Evolutionary conservation across 2,888 invertebrate genomes (phyloP).

Genomic region (Nysson spinosus): DNA sequence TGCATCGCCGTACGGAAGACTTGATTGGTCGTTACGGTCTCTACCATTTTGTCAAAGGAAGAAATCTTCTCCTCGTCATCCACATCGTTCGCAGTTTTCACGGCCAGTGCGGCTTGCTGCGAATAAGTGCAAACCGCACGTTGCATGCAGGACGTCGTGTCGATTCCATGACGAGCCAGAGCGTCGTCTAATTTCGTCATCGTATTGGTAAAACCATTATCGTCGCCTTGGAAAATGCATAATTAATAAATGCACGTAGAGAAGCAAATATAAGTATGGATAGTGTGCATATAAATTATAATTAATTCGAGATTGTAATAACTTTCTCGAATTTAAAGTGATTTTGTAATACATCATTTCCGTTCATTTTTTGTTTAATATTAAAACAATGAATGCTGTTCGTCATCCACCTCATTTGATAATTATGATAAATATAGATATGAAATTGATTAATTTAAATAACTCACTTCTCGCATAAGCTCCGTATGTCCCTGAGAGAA

Average conservation of each 20-base stretch:
- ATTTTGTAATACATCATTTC: neutral
- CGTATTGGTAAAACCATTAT: constrained; percentile 82
- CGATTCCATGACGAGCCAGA: constrained; percentile 80
- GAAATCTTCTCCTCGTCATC: constrained; percentile 59
- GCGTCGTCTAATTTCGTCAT: constrained; percentile 79
- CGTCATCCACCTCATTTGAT: too few species aligned
- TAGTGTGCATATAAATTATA: too few species aligned
- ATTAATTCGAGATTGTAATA: neutral
- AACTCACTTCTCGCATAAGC: constrained; percentile 85
- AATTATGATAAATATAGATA: neutral
- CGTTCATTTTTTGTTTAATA: too few species aligned
- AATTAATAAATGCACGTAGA: too few species aligned
- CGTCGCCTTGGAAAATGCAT: constrained; percentile 79
- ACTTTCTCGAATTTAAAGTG: neutral
- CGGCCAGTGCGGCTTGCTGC: constrained; percentile 80
- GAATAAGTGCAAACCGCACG: constrained; percentile 84
- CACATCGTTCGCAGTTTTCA: constrained; percentile 51
- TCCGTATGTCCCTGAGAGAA: constrained; percentile 84
- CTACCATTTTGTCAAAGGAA: constrained; percentile 68
- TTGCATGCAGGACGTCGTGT: constrained; percentile 82
- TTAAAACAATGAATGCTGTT: neutral
- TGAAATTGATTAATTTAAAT: neutral
- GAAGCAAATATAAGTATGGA: too few species aligned
- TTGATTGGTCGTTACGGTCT: constrained; percentile 70
- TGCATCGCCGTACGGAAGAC: constrained; percentile 74